A percentile compares a stretch with the other conserved stretches of the same genome.
Conservation (phyloP, 2,113 vertebrate species). For the Neogale vison region DNA sequence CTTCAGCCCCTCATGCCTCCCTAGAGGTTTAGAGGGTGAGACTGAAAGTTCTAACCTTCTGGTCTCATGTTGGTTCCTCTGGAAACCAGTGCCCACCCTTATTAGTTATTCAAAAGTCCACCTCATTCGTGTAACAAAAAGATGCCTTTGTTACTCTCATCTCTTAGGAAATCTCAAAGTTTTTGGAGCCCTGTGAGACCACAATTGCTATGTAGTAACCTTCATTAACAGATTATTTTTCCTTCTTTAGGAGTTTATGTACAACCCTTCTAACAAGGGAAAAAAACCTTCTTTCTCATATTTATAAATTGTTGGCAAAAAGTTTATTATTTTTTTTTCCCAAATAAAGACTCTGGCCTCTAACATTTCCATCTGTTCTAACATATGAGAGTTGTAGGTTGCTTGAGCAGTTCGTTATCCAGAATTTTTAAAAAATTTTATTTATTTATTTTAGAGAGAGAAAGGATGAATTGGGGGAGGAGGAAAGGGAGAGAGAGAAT, state of each 20-base stretch:
- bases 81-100: not conserved
- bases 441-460: not conserved
- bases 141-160: not conserved
- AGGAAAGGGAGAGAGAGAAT: not conserved
- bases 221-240: not conserved
- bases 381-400: not conserved
- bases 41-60: not conserved
- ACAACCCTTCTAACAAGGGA: not conserved
- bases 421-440: not conserved
- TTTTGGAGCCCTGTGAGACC: not conserved
- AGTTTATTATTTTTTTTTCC: not conserved
- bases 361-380: not conserved
- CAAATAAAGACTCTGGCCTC: not conserved
- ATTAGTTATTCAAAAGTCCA: not conserved
- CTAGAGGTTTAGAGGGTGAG: not conserved
- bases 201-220: not conserved
- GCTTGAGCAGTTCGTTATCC: not conserved
- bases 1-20: not conserved
- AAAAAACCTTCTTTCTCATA: not conserved
- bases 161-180: not conserved
- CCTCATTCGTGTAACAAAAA: not conserved
- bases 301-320: constrained; percentile 43
- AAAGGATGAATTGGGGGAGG: not conserved
- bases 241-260: not conserved
- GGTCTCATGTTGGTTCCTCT: not conserved